These are phyloP conservation scores for Tinea pellionella DNA, from an alignment of 2,888 invertebrate species.

Conservation along the genomic window DNA sequence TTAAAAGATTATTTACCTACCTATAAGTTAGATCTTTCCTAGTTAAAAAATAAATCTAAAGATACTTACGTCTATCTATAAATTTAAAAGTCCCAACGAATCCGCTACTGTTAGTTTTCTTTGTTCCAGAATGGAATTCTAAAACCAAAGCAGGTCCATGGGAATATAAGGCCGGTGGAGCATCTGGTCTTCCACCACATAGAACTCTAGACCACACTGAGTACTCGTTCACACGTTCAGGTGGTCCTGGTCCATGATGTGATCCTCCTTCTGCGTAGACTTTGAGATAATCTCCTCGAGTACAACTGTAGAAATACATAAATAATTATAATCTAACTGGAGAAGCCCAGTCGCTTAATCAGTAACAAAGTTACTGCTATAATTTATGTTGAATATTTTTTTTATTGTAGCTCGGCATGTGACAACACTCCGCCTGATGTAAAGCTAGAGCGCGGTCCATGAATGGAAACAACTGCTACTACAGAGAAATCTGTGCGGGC, in stretches of 20 bases:
- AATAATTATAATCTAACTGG: no score
- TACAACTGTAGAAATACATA: no score
- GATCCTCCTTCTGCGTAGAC: constrained; percentile 80
- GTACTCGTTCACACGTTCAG: constrained; percentile 78
- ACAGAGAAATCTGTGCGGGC: no score
- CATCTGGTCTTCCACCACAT: constrained; percentile 77
- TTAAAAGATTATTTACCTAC: no score
- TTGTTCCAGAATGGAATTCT: constrained; percentile 74
- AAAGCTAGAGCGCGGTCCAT: no score
- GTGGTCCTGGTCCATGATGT: constrained; percentile 74
- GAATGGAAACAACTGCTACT: no score
- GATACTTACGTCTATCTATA: constrained; percentile 79
- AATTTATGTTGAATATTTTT: no score
- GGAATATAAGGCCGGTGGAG: constrained; percentile 80
- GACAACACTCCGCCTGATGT: no score
- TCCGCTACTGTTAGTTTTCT: constrained; percentile 70
- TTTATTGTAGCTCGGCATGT: no score
- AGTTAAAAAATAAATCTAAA: background rate
- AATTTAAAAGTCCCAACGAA: constrained; percentile 82
- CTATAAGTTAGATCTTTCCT: no score
- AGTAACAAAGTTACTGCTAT: constrained; percentile 24
- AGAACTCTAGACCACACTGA: constrained; percentile 80
- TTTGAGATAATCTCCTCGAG: constrained; percentile 79
- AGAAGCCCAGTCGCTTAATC: no score
- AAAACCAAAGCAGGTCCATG: constrained; percentile 78